Evolutionary conservation across 2,888 invertebrate genomes (phyloP), one percentile per base, ranked within the genome.

Genomic region (Junonia oenone): DNA sequence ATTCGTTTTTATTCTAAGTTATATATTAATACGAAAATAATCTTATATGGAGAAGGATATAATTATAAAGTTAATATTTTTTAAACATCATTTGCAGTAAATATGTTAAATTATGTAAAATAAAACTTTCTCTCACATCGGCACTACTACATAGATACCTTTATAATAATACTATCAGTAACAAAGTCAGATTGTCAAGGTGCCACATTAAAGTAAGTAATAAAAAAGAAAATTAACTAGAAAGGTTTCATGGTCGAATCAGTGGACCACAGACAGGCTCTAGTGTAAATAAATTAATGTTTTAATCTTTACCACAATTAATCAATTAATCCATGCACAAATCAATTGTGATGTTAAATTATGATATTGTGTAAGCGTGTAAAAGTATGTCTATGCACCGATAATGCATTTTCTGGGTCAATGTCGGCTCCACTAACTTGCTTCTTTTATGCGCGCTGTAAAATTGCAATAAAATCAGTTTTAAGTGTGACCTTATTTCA

Each of bases 321-420:
- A 40, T 40, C 19, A 11, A 14, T 13, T 15, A 37, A 17, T 46
- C 11, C 3, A 2, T 14, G 2, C 27, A 6, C 15, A 26, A 38
- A 22, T 40, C 5, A 31, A 31, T 31, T 5, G 22, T 51, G 11
- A n/a, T 33, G n/a, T 29, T 5, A n/a, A n/a, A n/a, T n/a, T n/a
- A n/a, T n/a, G n/a, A n/a, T n/a, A 33, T 11, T 13, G 17, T 17
- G 15, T 38, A 26, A 51, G 13, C 13, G 2, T 19, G n/a, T 48
- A 22, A 43, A 19, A 40, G 11, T 31, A 14, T 31, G 45, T 52
- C 45, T 40, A 38, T 40, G 15, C 27, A 26, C 43, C 26, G 40
- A 53, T 51, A 51, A 53, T 29, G 13, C 45, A 45, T 15, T 51
- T 51, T 51, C n/a, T 51, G 46, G 53, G 59, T 59, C 56, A 59